These are phyloP conservation scores for Lysandra coridon DNA, from an alignment of 2,888 invertebrate species.

Conservation along the genomic window DNA sequence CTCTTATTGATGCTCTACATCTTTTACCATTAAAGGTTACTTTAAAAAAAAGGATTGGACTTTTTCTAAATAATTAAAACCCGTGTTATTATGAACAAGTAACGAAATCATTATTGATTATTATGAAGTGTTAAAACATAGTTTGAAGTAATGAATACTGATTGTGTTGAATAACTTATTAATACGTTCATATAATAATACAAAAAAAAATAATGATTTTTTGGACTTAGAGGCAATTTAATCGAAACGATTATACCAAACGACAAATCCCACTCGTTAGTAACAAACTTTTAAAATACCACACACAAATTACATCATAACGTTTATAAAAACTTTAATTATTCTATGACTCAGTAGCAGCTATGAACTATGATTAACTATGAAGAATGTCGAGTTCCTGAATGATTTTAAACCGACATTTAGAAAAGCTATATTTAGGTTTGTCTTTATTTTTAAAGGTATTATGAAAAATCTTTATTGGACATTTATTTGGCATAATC, in stretches of 20 bases:
- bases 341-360: neutral
- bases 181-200: too few relatives aligned
- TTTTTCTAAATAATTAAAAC: neutral
- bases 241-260: neutral
- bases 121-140: too few relatives aligned
- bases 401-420: neutral
- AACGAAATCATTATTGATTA: too few relatives aligned
- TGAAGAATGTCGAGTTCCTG: neutral
- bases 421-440: too few relatives aligned
- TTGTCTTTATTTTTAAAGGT: too few relatives aligned
- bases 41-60: neutral
- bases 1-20: neutral
- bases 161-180: too few relatives aligned
- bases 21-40: neutral
- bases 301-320: slow-evolving; percentile 2
- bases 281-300: neutral
- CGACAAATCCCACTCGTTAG: neutral
- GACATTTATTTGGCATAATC: too few relatives aligned
- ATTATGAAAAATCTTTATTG: too few relatives aligned
- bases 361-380: neutral
- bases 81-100: too few relatives aligned
- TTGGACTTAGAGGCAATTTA: too few relatives aligned
- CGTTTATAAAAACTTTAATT: neutral
- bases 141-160: too few relatives aligned
- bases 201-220: too few relatives aligned